A percentile compares a stretch with the other conserved stretches of the same genome.
Evolutionary conservation across 2,888 invertebrate species (phyloP).

Genomic region (Apocheima hispidaria): DNA sequence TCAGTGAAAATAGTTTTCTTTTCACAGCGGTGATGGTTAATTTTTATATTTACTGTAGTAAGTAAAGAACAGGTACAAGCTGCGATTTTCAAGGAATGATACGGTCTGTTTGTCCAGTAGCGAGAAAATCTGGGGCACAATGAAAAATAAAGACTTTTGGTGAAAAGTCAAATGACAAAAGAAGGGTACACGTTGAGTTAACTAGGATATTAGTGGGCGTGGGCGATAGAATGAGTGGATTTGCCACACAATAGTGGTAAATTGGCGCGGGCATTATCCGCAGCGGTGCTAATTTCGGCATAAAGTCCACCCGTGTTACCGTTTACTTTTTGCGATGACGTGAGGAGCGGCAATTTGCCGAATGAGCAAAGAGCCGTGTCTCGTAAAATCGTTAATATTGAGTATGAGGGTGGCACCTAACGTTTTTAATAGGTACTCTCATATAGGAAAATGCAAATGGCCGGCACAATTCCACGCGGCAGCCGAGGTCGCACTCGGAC

Average conservation of each 20-base stretch:
- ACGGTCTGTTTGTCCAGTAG: constrained; percentile 11
- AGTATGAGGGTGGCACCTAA: constrained; percentile 47
- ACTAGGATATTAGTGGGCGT: constrained; percentile 22
- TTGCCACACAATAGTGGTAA: constrained; percentile 29
- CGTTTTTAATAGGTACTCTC: constrained; percentile 52
- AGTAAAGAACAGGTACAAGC: constrained; percentile 27
- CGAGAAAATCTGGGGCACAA: constrained; percentile 12
- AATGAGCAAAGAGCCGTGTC: constrained; percentile 43
- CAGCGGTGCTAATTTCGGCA: constrained; percentile 30
- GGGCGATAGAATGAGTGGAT: constrained; percentile 20
- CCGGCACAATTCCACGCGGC: constrained; percentile 57
- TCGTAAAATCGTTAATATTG: constrained; percentile 48
- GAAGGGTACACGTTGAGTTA: constrained; percentile 25
- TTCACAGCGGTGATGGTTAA: constrained; percentile 16
- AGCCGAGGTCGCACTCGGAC: constrained; percentile 58
- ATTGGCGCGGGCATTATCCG: constrained; percentile 28
- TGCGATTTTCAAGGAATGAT: constrained; percentile 27
- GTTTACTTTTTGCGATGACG: constrained; percentile 39
- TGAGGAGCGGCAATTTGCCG: constrained; percentile 33
- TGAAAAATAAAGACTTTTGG: constrained; percentile 26
- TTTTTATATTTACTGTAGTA: constrained; percentile 23
- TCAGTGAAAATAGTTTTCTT: constrained; percentile 16
- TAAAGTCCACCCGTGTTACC: constrained; percentile 26
- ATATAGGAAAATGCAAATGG: constrained; percentile 67
- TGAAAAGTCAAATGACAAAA: constrained; percentile 17